Conservation (phyloP, 2,888 invertebrate species). For the Pediacus dermestoides region DNA sequence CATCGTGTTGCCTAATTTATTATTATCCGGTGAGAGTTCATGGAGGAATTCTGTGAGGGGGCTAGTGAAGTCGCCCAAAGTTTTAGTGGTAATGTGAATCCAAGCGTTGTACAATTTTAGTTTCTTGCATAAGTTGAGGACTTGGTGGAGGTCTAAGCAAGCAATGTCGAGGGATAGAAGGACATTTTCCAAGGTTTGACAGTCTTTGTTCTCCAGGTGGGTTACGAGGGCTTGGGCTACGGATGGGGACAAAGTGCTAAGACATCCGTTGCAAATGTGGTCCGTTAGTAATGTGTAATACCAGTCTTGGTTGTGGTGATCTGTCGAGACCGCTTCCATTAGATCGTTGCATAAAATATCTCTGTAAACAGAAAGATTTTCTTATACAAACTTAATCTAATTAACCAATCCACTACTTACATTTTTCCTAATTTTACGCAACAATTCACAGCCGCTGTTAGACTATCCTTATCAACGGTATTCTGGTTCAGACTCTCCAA, state of each 20-base stretch:
- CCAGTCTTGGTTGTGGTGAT: slow-evolving; percentile 48
- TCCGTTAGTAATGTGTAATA: slow-evolving; percentile 70
- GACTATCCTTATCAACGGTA: slow-evolving; percentile 47
- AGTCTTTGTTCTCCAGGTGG: slow-evolving; percentile 60
- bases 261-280: slow-evolving; percentile 62
- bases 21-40: slow-evolving; percentile 51
- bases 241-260: slow-evolving; percentile 62
- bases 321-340: slow-evolving; percentile 57
- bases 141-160: slow-evolving; percentile 73
- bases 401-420: slow-evolving; percentile 47
- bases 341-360: slow-evolving; percentile 61
- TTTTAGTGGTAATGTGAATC: slow-evolving; percentile 74
- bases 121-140: slow-evolving; percentile 53
- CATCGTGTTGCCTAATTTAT: slow-evolving; percentile 74
- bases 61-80: slow-evolving; percentile 68
- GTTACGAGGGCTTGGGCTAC: slow-evolving; percentile 71
- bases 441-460: slow-evolving; percentile 50
- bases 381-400: neutral
- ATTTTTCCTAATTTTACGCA: slow-evolving; percentile 52
- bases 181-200: slow-evolving; percentile 63
- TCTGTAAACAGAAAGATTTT: slow-evolving; percentile 40
- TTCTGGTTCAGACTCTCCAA: slow-evolving; percentile 49
- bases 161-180: slow-evolving; percentile 70
- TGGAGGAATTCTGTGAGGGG: slow-evolving; percentile 68
- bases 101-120: slow-evolving; percentile 66